These are phyloP conservation scores for Butorides virescens DNA, from an alignment of 2,113 vertebrate species.

Conservation along the genomic window DNA sequence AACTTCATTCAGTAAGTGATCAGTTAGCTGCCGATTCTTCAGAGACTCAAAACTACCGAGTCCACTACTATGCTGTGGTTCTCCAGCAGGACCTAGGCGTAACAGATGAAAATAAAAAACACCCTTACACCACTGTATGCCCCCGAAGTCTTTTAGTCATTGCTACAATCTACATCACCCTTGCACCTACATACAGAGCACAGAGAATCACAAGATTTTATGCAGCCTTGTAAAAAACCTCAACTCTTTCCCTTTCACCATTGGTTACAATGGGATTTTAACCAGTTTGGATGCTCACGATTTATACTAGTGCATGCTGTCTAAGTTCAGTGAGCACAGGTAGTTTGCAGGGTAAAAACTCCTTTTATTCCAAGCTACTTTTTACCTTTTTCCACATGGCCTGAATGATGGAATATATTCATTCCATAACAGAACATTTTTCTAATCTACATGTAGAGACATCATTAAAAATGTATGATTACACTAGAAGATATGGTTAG, in stretches of 20 bases:
- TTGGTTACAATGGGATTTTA: fast-evolving
- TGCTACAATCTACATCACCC: background rate
- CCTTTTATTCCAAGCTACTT: background rate
- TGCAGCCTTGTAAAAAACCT: background rate
- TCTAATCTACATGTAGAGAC: background rate
- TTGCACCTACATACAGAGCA: background rate
- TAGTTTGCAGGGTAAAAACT: background rate
- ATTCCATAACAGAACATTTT: background rate
- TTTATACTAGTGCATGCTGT: background rate
- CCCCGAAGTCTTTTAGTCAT: background rate
- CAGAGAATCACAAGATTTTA: background rate
- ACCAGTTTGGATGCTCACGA: background rate
- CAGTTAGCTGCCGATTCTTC: background rate
- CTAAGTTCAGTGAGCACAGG: background rate
- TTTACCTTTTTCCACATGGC: background rate
- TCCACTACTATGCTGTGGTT: fast-evolving
- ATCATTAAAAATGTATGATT: background rate
- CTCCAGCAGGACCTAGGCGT: background rate
- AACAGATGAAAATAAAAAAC: background rate
- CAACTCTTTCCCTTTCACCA: background rate
- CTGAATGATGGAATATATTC: background rate
- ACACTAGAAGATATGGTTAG: fast-evolving
- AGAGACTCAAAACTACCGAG: background rate
- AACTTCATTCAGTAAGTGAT: background rate
- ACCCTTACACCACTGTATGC: fast-evolving